Base-by-base conservation (phyloP, 2,113 vertebrate genomes). In the Tyrannus savana region DNA sequence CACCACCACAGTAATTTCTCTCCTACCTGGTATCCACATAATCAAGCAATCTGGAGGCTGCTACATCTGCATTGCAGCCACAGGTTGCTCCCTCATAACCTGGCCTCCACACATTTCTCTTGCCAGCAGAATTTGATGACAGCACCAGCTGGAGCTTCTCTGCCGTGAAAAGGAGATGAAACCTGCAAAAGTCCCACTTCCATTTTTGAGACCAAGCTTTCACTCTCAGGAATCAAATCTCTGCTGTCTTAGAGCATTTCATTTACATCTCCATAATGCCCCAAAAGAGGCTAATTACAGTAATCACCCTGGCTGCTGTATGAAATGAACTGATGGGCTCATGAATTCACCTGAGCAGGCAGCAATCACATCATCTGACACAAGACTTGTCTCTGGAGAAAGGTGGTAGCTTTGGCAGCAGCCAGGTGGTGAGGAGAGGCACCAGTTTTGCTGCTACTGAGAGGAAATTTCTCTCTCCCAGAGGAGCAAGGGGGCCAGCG, bases 361-460 rank as follows among this genome's bases (percentile, higher is more conserved):
- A 90, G 24, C 0, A 0, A 30, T 85, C 63, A 74, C 83, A 52
- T 86, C 79, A 46, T 10, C 39, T 55, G 42, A 30, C n/a, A 60
- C 69, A 68, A 74, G 85, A 63, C 44, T 59, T 41, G 24, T 37
- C 2, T 0, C 52, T 87, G 71, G 60, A 80, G 76, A 60, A 75
- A 89, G 49, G 69, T 39, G 82, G 13, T 28, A 37, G 59, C 83
- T 60, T 47, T 49, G 24, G 14, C 27, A 30, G 52, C 10, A 49
- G 25, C 39, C 10, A 3, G 25, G 49, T 44, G 35, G 27, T 24
- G 55, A 67, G 46, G 21, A 87, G n/a, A 78, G 16, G 69, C 50
- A 52, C 2, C 1, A 92, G 55, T 4, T n/a, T 8, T 62, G 58
- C 28, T 64, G 41, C 8, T 59, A 35, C 27, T 0, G 0, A 80